Percentiles rank a stretch among this genome's conserved stretches.
These are phyloP conservation scores for Motacilla tschutschensis DNA, from an alignment of 2,113 vertebrate species.

Conservation along the genomic window DNA sequence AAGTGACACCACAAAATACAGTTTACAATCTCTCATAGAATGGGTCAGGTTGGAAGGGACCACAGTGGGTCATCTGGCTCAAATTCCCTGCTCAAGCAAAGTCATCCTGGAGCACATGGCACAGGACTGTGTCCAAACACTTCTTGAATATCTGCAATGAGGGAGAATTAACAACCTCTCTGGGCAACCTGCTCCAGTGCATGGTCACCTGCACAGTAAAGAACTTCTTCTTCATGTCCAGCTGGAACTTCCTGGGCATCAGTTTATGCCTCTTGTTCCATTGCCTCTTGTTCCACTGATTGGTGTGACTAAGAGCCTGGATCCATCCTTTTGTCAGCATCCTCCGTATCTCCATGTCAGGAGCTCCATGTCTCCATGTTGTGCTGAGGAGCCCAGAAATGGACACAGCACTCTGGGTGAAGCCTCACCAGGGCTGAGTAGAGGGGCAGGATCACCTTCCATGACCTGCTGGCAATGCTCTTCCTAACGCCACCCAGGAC, in stretches of 20 bases:
- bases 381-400: neutral
- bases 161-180: neutral
- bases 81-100: neutral
- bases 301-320: neutral
- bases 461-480: neutral
- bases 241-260: neutral
- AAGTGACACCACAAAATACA: neutral
- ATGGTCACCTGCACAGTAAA: neutral
- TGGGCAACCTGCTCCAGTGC: neutral
- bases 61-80: neutral
- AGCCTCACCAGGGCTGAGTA: neutral
- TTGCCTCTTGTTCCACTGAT: neutral
- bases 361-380: neutral
- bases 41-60: neutral
- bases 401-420: neutral
- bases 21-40: neutral
- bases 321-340: neutral
- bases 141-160: neutral
- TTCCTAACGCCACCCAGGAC: neutral
- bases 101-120: neutral
- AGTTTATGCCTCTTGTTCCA: neutral
- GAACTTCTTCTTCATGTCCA: neutral
- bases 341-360: too few species aligned
- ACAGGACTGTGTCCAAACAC: neutral
- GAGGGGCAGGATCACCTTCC: accelerated